These are phyloP conservation scores for Ornithoptera priamus DNA, from an alignment of 2,888 invertebrate genomes.

Conservation along the genomic window DNA sequence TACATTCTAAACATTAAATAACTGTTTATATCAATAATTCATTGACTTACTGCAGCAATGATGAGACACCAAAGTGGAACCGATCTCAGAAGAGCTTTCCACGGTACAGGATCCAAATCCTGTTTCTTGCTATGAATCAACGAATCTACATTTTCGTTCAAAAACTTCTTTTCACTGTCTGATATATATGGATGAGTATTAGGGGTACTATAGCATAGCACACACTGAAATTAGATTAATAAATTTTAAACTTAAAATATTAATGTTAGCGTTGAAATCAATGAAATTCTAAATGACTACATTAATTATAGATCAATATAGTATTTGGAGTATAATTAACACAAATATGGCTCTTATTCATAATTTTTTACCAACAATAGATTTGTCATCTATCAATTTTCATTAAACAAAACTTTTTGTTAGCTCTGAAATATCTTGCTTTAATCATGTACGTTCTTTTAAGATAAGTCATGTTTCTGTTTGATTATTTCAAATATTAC, in stretches of 20 bases:
- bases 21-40: not conserved
- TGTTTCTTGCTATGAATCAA: conserved; percentile 67
- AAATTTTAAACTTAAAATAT: not conserved
- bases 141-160: conserved; percentile 79
- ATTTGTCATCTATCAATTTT: too few relatives aligned
- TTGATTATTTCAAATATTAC: not conserved
- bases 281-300: too few relatives aligned
- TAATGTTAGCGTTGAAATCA: not conserved
- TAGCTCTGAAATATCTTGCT: not conserved
- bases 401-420: not conserved
- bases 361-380: too few relatives aligned
- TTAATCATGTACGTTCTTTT: not conserved
- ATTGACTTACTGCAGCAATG: conserved; percentile 81
- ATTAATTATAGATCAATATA: too few relatives aligned
- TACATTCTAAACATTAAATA: not conserved
- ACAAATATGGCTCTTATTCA: too few relatives aligned
- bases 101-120: conserved; percentile 82
- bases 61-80: conserved; percentile 85
- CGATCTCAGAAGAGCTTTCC: conserved; percentile 84
- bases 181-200: conserved; percentile 78
- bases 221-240: conserved; percentile 44
- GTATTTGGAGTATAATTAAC: too few relatives aligned
- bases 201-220: conserved; percentile 76
- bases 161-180: conserved; percentile 73
- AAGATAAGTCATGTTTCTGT: not conserved